phyloP scores from a whole-genome alignment of 2,113 vertebrate genomes.

The Dinomys branickii region DNA sequence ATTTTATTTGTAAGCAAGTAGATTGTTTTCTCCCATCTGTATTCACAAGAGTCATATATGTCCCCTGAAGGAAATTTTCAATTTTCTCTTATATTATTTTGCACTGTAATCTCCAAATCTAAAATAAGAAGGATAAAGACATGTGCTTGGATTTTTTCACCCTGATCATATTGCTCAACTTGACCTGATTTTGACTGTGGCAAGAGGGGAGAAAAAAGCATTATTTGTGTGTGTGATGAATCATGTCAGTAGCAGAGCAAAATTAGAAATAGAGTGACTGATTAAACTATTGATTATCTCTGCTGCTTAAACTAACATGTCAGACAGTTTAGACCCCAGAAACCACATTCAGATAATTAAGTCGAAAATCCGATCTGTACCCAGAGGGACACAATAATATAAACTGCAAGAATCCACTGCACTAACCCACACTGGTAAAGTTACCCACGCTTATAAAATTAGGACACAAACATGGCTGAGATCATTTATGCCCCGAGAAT shows the following conservation, averaged over 20 bases:
- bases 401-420: not conserved
- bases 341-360: conserved; percentile 24
- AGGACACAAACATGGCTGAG: not conserved
- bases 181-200: conserved; percentile 57
- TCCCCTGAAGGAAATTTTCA: not conserved
- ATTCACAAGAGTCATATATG: not conserved
- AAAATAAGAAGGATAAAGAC: conserved; percentile 7
- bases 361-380: conserved; percentile 29
- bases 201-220: not conserved
- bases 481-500: not conserved
- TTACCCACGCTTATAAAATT: not conserved
- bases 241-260: conserved; percentile 41
- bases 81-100: not conserved
- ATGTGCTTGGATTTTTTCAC: not conserved
- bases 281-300: conserved; percentile 77
- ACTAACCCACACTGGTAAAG: not conserved
- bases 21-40: not conserved
- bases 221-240: not conserved
- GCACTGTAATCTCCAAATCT: conserved; percentile 18
- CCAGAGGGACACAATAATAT: conserved; percentile 4
- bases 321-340: not conserved
- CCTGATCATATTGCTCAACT: not conserved
- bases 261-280: conserved; percentile 71
- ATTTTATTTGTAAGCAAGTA: not conserved
- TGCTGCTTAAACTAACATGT: conserved; percentile 44